Percentiles rank a stretch among this genome's conserved stretches.
Conservation (phyloP, 1,140 invertebrate species). For the Colletes gigas region DNA sequence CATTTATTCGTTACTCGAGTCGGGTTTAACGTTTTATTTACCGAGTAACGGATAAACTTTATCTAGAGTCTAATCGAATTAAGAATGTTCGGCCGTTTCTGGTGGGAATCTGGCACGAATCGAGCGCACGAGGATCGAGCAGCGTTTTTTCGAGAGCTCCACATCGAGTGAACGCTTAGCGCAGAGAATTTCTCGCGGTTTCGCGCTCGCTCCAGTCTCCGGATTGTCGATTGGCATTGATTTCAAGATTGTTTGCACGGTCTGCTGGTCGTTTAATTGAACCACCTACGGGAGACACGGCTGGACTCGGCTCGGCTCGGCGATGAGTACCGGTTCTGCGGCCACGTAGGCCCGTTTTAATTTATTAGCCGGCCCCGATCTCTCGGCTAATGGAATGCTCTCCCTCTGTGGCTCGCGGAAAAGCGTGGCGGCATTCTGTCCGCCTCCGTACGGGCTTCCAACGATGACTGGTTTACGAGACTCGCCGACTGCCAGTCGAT, state of each 20-base stretch:
- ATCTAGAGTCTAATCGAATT: too few relatives aligned
- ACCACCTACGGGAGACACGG: constrained; percentile 40
- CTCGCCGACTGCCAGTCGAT: not conserved
- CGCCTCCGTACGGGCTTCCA: constrained; percentile 35
- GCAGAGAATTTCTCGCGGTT: constrained; percentile 32
- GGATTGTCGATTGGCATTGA: constrained; percentile 36
- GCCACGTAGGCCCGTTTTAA: constrained; percentile 44
- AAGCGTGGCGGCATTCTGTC: constrained; percentile 46
- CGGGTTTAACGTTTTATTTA: too few relatives aligned
- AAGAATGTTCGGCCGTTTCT: too few relatives aligned
- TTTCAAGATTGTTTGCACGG: constrained; percentile 45
- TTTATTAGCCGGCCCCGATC: constrained; percentile 57
- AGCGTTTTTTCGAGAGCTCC: too few relatives aligned
- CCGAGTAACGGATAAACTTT: too few relatives aligned
- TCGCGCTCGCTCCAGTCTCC: not conserved
- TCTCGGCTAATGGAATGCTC: constrained; percentile 55
- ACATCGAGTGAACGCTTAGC: not conserved
- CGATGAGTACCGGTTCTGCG: constrained; percentile 57
- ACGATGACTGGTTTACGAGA: constrained; percentile 33
- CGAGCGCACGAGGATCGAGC: too few relatives aligned
- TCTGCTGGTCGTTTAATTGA: constrained; percentile 55
- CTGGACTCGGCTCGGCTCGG: not conserved
- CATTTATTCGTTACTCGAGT: too few relatives aligned
- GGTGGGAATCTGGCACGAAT: too few relatives aligned
- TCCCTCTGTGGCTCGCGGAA: constrained; percentile 41